Evolutionary conservation across 1,140 invertebrate genomes (phyloP), one percentile per base, ranked within the genome.

Genomic region (Camponotus vicinus): DNA sequence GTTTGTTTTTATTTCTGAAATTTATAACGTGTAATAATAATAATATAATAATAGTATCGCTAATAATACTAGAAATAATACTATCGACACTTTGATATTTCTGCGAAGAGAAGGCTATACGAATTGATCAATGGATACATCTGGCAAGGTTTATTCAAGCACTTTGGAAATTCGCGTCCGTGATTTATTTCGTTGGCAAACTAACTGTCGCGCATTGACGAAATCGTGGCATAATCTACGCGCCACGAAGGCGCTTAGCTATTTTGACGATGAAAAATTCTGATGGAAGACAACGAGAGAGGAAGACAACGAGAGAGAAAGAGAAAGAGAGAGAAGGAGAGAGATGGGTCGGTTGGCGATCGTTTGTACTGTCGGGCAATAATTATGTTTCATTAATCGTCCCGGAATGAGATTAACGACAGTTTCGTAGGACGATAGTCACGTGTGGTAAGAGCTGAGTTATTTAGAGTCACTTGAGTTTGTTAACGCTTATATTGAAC

Each of bases 201-300:
- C 32, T 6, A 73, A 57, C 34, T 34, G 71, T 75, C 71, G 52
- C 9, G 52, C 34, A 40, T 75, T 75, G 71, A 75, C 71, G 52
- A 75, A 59, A 75, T 59, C 55, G n/a, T 37, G 55, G 49, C 34
- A 34, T 75, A 76, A 79, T 69, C 55, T 79, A 69, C 37, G n/a
- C 77, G 45, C 67, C 40, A 49, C 42, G 13, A 49, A 7, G 61
- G 77, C 61, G 61, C 32, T 78, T 66, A 67, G 34, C 8, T 79
- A 79, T 79, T 69, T 79, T 45, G 63, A 34, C 34, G 13, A 79
- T 27, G 13, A 79, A 79, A 55, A 79, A 69, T 79, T 69, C 13
- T 21, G 15, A 13, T 63, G 8, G 52, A 40, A 77, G 59, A 63
- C 40, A 49, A n/a, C n/a, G 49, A 21, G 75, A 63, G 27, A 63